Percentiles rank a stretch among this genome's conserved stretches.
Evolutionary conservation across 2,888 invertebrate species (phyloP).

Genomic region (Deroplatys truncata): DNA sequence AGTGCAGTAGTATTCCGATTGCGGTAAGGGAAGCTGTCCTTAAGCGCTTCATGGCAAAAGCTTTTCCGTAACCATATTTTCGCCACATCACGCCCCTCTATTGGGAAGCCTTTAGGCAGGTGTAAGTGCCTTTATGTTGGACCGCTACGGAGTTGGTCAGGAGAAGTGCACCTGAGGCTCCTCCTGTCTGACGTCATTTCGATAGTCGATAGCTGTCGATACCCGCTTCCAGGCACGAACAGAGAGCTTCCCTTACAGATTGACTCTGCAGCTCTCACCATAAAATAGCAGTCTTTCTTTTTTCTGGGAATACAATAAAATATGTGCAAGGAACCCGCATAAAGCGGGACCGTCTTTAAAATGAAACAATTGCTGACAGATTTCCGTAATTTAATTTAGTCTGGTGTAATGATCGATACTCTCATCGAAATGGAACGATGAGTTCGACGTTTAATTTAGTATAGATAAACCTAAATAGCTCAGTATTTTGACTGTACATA

Average conservation of each 20-base stretch:
- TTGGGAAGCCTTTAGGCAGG: neutral
- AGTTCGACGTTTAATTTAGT: too few species aligned
- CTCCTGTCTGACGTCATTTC: neutral
- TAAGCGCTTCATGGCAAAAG: neutral
- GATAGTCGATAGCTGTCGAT: neutral
- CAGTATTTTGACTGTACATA: too few species aligned
- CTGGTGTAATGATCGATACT: too few species aligned
- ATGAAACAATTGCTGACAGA: too few species aligned
- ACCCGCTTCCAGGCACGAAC: neutral
- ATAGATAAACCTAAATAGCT: too few species aligned
- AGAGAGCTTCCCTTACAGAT: neutral
- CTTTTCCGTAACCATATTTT: neutral
- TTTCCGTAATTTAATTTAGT: too few species aligned
- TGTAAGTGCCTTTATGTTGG: neutral
- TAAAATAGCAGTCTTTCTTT: too few species aligned
- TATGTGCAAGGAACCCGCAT: too few species aligned
- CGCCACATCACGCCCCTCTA: neutral
- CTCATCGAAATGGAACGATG: too few species aligned
- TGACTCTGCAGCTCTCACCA: neutral
- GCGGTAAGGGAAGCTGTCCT: neutral
- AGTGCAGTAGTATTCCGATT: neutral
- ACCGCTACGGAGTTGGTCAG: neutral
- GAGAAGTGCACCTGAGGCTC: neutral
- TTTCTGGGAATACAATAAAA: too few species aligned
- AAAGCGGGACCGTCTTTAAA: too few species aligned